These are phyloP conservation scores for Anoplophora glabripennis DNA, from an alignment of 1,140 invertebrate species.

Conservation along the genomic window DNA sequence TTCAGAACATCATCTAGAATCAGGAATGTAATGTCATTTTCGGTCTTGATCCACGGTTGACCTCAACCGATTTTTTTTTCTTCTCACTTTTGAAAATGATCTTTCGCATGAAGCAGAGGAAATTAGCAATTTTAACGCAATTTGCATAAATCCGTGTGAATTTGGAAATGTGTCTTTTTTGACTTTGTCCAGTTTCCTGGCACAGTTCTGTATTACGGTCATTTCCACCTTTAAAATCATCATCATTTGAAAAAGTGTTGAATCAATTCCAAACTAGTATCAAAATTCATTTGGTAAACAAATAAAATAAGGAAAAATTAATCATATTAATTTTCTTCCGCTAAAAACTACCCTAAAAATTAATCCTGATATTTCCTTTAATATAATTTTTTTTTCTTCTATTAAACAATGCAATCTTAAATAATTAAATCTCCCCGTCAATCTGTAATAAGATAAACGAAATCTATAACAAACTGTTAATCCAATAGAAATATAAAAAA, in stretches of 20 bases:
- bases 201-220: no score
- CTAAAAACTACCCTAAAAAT: constrained; percentile 53
- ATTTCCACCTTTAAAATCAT: no score
- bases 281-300: constrained; percentile 51
- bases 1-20: no score
- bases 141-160: constrained; percentile 1
- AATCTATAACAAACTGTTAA: constrained; percentile 56
- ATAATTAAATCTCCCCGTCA: constrained; percentile 51
- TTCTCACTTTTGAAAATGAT: background rate
- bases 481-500: constrained; percentile 55
- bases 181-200: no score
- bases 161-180: constrained; percentile 1
- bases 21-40: background rate
- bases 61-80: constrained; percentile 1
- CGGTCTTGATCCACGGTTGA: background rate
- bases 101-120: constrained; percentile 6
- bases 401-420: constrained; percentile 48
- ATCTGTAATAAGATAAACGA: constrained; percentile 56
- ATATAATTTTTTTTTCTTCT: constrained; percentile 52
- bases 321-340: constrained; percentile 49
- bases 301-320: constrained; percentile 54
- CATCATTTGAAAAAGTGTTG: no score
- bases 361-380: constrained; percentile 53
- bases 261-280: no score
- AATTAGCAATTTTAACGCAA: constrained; percentile 4